Evolutionary conservation across 2,113 vertebrate genomes (phyloP), one percentile per base, ranked within the genome.

Genomic region (Corynorhinus townsendii): DNA sequence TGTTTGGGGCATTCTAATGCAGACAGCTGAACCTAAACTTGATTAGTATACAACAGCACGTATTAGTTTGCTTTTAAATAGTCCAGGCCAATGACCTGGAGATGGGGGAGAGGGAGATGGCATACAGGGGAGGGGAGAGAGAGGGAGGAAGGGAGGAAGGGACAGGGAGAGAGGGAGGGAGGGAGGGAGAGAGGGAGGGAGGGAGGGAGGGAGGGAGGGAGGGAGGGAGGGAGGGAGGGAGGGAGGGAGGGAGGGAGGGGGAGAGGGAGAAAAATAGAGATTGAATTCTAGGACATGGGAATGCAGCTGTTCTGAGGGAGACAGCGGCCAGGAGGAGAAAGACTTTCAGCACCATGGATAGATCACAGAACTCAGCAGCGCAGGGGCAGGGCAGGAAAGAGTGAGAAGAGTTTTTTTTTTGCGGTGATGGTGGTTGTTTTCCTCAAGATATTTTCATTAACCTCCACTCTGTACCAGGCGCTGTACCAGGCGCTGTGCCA

Each of bases 321-420:
- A 30, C 3, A 15, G 33, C 11, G 35, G 43, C 19, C 62, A 88
- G 12, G 20, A 16, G 19, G 6, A 95, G 43, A 30, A 76, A 81
- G 15, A 12, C 6, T 3, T 96, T 96, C 94, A 96, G 96, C 20
- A 97, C 96, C 95, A 52, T 0, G 95, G 96, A 97, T 95, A 97
- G 96, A 86, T 95, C 94, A 62, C 5, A 0, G 28, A 0, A 2
- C 2, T 0, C 4, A 0, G 9, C 4, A 1, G 30, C 1, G 0
- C 0, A 0, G 11, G 1, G 49, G 22, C 30, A 54, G 1, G 59
- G 33, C 30, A 64, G 38, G 35, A 59, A n/a, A 11, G 17, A 17
- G 0, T 38, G 28, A 85, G 6, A 24, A 22, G 24, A 26, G n/a
- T 45, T 77, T 66, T 24, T 11, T 24, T 24, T 11, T 24, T 4